A percentile compares a stretch with the other conserved stretches of the same genome.
These are phyloP conservation scores for Chelonus insularis DNA, from an alignment of 1,140 invertebrate species.

Conservation along the genomic window DNA sequence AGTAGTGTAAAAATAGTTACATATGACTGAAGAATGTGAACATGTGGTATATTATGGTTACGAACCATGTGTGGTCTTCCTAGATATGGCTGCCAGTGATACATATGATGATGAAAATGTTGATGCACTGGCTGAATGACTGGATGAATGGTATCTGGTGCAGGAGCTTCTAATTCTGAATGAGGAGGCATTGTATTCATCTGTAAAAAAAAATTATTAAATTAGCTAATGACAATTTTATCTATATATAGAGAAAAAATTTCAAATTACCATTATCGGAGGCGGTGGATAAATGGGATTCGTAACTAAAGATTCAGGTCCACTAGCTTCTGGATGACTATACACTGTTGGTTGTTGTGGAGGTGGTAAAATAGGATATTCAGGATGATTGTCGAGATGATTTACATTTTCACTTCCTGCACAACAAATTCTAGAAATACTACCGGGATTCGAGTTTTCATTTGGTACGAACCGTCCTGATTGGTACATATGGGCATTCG, in stretches of 20 bases:
- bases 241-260: conserved; percentile 28
- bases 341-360: conserved; percentile 59
- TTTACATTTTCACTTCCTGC: conserved; percentile 31
- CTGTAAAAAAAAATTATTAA: conserved; percentile 6
- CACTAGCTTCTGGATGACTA: conserved; percentile 58
- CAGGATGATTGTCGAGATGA: conserved; percentile 35
- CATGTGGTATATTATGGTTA: conserved; percentile 62
- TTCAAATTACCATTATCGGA: conserved; percentile 43
- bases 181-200: not conserved
- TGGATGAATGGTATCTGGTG: conserved; percentile 34
- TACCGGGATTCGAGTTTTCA: conserved; percentile 24
- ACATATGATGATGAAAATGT: conserved; percentile 70
- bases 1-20: conserved; percentile 20
- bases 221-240: not conserved
- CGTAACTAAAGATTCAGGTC: conserved; percentile 40
- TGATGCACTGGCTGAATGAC: conserved; percentile 57
- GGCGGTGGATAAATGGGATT: conserved; percentile 35
- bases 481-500: conserved; percentile 41
- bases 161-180: conserved; percentile 26
- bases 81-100: conserved; percentile 57
- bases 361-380: conserved; percentile 41
- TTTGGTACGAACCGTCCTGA: conserved; percentile 26
- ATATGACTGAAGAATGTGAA: conserved; percentile 57
- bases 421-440: conserved; percentile 36
- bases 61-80: conserved; percentile 31